A percentile compares a stretch with the other conserved stretches of the same genome.
phyloP scores from a whole-genome alignment of 2,888 invertebrate genomes.

The Emesis castigata region DNA sequence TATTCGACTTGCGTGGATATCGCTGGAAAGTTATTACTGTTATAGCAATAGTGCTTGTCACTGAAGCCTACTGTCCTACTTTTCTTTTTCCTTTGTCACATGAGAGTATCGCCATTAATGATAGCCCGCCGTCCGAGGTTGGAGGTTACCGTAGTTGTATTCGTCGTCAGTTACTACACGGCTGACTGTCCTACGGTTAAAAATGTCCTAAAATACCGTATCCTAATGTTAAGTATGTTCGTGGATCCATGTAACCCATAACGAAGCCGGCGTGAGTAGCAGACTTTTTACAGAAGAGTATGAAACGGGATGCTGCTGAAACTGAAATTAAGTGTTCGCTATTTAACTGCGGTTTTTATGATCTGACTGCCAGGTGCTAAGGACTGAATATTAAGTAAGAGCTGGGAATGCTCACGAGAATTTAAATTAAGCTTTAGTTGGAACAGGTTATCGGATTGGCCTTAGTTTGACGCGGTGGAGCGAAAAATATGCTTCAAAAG shows the following conservation, averaged over 20 bases:
- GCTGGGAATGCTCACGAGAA: background rate
- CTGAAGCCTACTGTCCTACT: too few relatives aligned
- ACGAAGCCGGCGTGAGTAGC: background rate
- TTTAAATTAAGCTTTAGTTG: background rate
- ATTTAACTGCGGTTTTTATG: conserved; percentile 51
- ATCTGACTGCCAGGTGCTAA: conserved; percentile 43
- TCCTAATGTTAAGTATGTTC: background rate
- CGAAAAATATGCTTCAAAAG: background rate
- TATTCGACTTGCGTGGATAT: too few relatives aligned
- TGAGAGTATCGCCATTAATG: too few relatives aligned
- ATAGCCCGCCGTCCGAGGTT: too few relatives aligned
- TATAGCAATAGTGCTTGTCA: too few relatives aligned
- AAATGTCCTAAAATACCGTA: background rate
- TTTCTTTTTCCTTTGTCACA: too few relatives aligned
- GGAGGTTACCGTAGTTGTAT: too few relatives aligned
- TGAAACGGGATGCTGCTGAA: conserved; percentile 10
- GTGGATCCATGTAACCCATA: background rate
- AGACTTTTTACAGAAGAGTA: background rate
- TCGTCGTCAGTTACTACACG: too few relatives aligned
- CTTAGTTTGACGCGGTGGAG: background rate
- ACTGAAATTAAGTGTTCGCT: conserved; percentile 61
- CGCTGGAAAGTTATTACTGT: too few relatives aligned
- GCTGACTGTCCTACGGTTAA: too few relatives aligned
- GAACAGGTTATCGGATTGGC: background rate
- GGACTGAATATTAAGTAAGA: conserved; percentile 11